phyloP scores from a whole-genome alignment of 2,888 invertebrate genomes.

The Acrobasis repandana region DNA sequence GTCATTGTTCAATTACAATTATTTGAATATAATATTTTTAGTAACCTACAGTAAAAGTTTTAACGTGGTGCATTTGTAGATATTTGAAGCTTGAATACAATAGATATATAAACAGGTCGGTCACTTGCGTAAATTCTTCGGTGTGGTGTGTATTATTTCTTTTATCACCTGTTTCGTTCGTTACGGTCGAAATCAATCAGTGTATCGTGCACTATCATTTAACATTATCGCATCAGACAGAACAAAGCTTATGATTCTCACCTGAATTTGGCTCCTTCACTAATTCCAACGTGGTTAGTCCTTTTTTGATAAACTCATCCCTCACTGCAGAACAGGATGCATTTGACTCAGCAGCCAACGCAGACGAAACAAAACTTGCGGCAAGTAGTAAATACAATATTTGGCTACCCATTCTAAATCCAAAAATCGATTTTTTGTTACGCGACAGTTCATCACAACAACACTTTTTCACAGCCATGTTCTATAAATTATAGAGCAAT shows the following conservation, averaged over 20 bases:
- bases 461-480: conserved; percentile 79
- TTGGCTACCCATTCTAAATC: conserved; percentile 73
- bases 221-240: conserved; percentile 54
- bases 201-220: conserved; percentile 55
- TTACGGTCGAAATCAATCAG: conserved; percentile 26
- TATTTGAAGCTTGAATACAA: background rate
- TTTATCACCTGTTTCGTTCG: conserved; percentile 18
- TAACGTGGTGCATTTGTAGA: background rate
- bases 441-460: conserved; percentile 76
- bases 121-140: conserved; percentile 11
- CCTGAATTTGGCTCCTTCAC: conserved; percentile 79
- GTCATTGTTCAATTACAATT: background rate
- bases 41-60: background rate
- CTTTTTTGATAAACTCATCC: conserved; percentile 76
- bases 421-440: conserved; percentile 81
- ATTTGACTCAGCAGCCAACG: conserved; percentile 63
- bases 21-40: background rate
- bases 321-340: conserved; percentile 78
- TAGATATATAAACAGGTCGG: conserved; percentile 4
- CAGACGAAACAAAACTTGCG: conserved; percentile 61
- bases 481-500: conserved; percentile 48
- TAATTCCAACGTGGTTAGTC: conserved; percentile 72
- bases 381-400: conserved; percentile 73
- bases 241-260: conserved; percentile 62
- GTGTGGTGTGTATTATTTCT: conserved; percentile 13